Percentiles rank a stretch among this genome's conserved stretches.
phyloP scores from a whole-genome alignment of 2,797 vertebrate species.

The Sebastes nivosus region DNA sequence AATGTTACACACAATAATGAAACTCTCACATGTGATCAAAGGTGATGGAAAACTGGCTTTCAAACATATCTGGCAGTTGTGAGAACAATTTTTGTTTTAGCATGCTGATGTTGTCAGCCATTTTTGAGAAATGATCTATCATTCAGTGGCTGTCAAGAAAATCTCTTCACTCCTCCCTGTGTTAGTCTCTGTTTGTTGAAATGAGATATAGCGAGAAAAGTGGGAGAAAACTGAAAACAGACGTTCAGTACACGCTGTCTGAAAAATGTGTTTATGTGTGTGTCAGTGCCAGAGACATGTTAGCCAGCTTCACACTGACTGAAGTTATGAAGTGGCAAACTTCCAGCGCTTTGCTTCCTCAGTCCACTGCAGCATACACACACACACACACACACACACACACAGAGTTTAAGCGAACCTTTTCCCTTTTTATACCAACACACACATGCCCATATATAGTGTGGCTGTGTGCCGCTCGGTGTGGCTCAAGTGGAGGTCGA shows the following conservation, averaged over 20 bases:
- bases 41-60: slow-evolving; percentile 2
- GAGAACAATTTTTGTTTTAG: background rate
- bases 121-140: background rate
- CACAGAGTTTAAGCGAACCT: background rate
- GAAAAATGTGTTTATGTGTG: slow-evolving; percentile 31
- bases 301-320: slow-evolving; percentile 39
- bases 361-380: background rate
- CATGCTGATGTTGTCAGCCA: background rate
- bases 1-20: background rate
- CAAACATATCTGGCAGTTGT: background rate
- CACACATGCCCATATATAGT: slow-evolving; percentile 54
- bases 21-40: background rate
- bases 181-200: background rate
- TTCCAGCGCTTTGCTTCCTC: slow-evolving; percentile 35
- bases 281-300: slow-evolving; percentile 39
- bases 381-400: background rate
- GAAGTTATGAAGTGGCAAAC: slow-evolving; percentile 57
- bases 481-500: slow-evolving; percentile 21
- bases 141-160: background rate
- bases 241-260: slow-evolving; percentile 2
- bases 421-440: slow-evolving; percentile 22
- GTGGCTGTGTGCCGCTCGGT: slow-evolving; percentile 13
- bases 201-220: background rate
- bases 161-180: background rate
- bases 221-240: slow-evolving; percentile 32